Conservation (phyloP, 2,888 invertebrate species). For the Eumerus sabulonum region DNA sequence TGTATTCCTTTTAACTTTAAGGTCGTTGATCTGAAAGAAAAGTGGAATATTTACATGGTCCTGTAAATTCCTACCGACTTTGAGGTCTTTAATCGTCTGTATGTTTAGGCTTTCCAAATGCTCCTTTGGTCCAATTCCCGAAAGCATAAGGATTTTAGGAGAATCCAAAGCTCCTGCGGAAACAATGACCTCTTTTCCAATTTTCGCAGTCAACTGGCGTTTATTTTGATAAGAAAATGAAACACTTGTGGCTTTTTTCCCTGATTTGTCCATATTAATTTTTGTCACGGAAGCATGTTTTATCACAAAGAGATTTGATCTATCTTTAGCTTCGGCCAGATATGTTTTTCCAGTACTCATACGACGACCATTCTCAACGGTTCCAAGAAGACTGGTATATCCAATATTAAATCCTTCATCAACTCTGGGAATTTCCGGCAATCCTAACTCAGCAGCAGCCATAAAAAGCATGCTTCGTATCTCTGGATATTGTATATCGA, state of each 20-base stretch:
- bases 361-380: constrained; percentile 80
- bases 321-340: constrained; percentile 78
- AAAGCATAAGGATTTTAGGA: constrained; percentile 72
- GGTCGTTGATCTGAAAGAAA: constrained; percentile 74
- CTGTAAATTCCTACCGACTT: constrained; percentile 86
- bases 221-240: constrained; percentile 77
- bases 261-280: constrained; percentile 79
- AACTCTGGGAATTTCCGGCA: constrained; percentile 82
- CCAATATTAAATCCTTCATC: constrained; percentile 81
- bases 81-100: constrained; percentile 69
- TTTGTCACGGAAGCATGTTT: constrained; percentile 80
- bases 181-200: constrained; percentile 70
- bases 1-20: constrained; percentile 30
- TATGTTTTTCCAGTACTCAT: constrained; percentile 82
- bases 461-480: constrained; percentile 82
- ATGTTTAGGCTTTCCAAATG: constrained; percentile 67
- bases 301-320: constrained; percentile 77
- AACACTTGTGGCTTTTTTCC: constrained; percentile 79
- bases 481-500: constrained; percentile 72
- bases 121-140: constrained; percentile 71
- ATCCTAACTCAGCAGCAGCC: constrained; percentile 84
- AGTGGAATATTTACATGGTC: constrained; percentile 84
- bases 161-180: constrained; percentile 74
- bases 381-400: constrained; percentile 82
- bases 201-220: constrained; percentile 52